Evolutionary conservation across 2,113 vertebrate species (phyloP).

Genomic region (Pseudorectes ferrugineus): DNA sequence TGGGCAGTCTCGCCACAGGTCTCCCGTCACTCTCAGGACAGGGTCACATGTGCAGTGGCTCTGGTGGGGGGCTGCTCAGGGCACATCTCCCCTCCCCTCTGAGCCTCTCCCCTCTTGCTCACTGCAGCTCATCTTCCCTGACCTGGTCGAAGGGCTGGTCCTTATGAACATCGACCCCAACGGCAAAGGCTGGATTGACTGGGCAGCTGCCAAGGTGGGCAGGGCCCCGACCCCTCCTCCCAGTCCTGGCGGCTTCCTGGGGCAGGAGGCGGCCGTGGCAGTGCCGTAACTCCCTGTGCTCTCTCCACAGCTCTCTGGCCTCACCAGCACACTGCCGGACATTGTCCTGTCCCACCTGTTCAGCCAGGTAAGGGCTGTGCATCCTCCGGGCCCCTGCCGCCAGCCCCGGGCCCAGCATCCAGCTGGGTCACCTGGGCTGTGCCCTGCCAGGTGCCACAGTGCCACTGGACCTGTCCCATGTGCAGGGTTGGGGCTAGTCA

Average conservation of each 20-base stretch:
- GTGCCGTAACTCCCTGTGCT: neutral
- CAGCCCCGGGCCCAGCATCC: fast-evolving
- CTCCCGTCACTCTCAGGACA: neutral
- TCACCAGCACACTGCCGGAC: slow-evolving; percentile 89
- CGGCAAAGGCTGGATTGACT: slow-evolving; percentile 98
- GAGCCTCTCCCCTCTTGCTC: neutral
- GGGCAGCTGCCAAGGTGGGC: slow-evolving; percentile 92
- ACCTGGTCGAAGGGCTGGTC: slow-evolving; percentile 93
- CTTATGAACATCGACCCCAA: slow-evolving; percentile 96
- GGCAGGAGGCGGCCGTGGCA: fast-evolving
- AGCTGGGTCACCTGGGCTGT: fast-evolving
- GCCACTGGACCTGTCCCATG: neutral
- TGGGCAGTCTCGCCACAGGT: neutral
- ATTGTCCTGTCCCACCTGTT: slow-evolving; percentile 91
- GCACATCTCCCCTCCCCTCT: neutral
- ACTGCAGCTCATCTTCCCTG: slow-evolving; percentile 89
- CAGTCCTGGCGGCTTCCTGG: fast-evolving
- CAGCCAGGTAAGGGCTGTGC: slow-evolving; percentile 84
- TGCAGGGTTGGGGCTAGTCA: neutral
- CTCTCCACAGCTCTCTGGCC: slow-evolving; percentile 80
- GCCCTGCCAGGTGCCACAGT: neutral
- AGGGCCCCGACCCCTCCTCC: fast-evolving
- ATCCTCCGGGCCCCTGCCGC: neutral
- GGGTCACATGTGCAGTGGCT: neutral
- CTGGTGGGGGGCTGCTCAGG: neutral